Base-by-base conservation (phyloP, 2,888 invertebrate genomes). In the Arctia plantaginis region DNA sequence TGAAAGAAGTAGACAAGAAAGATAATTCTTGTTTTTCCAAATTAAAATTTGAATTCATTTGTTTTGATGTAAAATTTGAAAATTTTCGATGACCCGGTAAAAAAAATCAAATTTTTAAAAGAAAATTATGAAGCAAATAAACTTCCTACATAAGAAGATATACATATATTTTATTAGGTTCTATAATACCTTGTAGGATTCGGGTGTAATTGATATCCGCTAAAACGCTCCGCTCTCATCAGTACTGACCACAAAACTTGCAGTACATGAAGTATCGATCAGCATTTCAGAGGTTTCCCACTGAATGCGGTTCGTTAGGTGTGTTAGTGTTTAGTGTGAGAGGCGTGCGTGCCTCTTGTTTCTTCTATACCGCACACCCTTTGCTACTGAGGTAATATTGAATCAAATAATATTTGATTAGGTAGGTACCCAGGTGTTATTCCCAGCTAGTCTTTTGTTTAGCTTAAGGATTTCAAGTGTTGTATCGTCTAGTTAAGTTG, bases 291-390 rank as follows among this genome's bases (percentile, higher is more conserved):
- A 88, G 93, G 92, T 86, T 94, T 92, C 94, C 82, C 89, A 71
- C 78, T 91, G 90, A 92, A 91, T 91, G 92, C 87, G 93, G 94
- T 94, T 94, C 94, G 93, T 94, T 94, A 94, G 91, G 80, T 88
- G 82, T 87, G 90, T 89, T 91, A 89, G 90, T 83, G 85, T 78
- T 88, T 83, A 87, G 84, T 77, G 85, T 83, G 83, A 74, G 83
- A 82, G 81, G 85, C 89, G 91, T 88, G 89, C 90, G 88, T 88
- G 90, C 83, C 85, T 81, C 86, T 88, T 88, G 89, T 89, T 87
- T 84, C 85, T 83, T 87, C 89, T 77, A 82, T 83, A 78, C 75
- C 81, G 69, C 83, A 83, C 83, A 84, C 83, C 81, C 82, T 77
- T 78, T 79, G 74, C 77, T 55, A 79, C 82, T 76, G 76, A 88